phyloP scores from a whole-genome alignment of 2,888 invertebrate species.

The Silvanus unidentatus region DNA sequence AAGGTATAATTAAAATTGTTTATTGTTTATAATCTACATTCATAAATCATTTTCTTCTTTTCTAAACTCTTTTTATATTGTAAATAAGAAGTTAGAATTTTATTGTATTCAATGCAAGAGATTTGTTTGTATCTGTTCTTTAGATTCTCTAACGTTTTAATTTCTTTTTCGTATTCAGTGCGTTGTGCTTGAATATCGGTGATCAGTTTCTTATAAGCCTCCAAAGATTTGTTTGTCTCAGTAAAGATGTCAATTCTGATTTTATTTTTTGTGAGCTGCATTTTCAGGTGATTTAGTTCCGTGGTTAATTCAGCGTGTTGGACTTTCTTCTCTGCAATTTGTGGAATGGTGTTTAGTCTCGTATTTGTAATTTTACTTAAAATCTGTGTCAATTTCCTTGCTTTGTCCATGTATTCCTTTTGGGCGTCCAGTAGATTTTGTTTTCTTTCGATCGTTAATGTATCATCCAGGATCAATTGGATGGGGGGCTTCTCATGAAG shows the following conservation, averaged over 20 bases:
- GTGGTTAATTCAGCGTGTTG: constrained; percentile 38
- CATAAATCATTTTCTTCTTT: constrained; percentile 36
- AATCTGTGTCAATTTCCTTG: constrained; percentile 17
- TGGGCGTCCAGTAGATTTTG: no score
- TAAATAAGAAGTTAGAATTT: constrained; percentile 42
- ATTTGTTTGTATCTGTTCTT: constrained; percentile 44
- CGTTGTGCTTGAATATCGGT: constrained; percentile 42
- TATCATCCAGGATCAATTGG: no score
- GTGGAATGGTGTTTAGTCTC: constrained; percentile 35
- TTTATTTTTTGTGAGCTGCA: constrained; percentile 32
- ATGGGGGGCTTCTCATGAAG: no score
- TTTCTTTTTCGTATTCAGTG: constrained; percentile 35
- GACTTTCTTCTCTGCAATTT: constrained; percentile 37
- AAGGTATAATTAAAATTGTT: no score
- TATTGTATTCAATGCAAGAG: constrained; percentile 44
- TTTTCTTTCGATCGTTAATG: no score
- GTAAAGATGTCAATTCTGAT: constrained; percentile 40
- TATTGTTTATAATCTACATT: no score
- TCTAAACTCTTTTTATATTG: constrained; percentile 42
- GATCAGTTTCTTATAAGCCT: constrained; percentile 43
- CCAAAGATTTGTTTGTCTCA: constrained; percentile 42
- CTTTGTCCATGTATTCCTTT: no score
- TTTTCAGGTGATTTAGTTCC: constrained; percentile 39
- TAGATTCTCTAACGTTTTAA: constrained; percentile 38
- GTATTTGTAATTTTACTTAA: constrained; percentile 39